Percentiles rank a stretch among this genome's conserved stretches.
These are phyloP conservation scores for Emberiza fucata DNA, from an alignment of 2,113 vertebrate species.

Conservation along the genomic window DNA sequence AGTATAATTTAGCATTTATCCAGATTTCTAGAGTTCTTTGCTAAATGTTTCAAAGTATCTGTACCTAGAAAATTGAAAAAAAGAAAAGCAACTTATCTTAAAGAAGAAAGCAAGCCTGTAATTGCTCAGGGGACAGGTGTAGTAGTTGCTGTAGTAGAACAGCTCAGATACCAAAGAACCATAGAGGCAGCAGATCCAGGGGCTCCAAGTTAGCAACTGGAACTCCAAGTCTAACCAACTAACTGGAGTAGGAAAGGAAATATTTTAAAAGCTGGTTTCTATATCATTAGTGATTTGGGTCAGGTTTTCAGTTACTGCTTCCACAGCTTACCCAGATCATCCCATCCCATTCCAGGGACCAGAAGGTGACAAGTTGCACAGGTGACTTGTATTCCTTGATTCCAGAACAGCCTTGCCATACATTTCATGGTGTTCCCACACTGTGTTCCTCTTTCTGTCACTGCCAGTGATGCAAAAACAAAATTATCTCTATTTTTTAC, in stretches of 20 bases:
- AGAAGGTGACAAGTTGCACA: neutral
- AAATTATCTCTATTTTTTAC: neutral
- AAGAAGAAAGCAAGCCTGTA: neutral
- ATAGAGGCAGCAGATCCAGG: neutral
- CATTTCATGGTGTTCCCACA: neutral
- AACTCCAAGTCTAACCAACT: neutral
- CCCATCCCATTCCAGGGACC: neutral
- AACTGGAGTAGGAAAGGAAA: neutral
- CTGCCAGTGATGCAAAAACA: neutral
- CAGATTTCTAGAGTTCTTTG: neutral
- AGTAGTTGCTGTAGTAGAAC: neutral
- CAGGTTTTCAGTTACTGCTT: neutral
- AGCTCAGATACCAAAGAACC: neutral
- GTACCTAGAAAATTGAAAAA: neutral
- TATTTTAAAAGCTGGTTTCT: neutral
- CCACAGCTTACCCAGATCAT: neutral
- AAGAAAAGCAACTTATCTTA: neutral
- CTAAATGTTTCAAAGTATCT: neutral
- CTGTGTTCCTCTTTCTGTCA: neutral
- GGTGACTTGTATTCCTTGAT: neutral
- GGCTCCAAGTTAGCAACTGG: neutral
- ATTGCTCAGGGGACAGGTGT: neutral
- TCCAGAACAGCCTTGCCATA: neutral
- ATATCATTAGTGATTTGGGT: neutral
- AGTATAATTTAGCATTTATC: neutral